These are phyloP conservation scores for Leucophenga varia DNA, from an alignment of 1,140 invertebrate species.

Conservation along the genomic window DNA sequence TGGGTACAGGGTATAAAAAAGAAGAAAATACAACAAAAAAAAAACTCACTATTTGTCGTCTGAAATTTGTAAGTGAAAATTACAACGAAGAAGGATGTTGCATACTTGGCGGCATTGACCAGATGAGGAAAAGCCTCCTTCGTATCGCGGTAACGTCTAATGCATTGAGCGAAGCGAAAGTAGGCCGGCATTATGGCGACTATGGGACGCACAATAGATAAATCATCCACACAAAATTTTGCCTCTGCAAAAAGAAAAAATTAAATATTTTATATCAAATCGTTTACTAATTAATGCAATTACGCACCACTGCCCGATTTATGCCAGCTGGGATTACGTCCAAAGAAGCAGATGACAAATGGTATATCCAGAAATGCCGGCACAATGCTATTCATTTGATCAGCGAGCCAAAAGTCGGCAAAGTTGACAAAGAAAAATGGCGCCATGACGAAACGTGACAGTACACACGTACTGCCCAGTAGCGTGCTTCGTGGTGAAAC, in stretches of 20 bases:
- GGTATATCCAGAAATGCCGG: constrained; percentile 92
- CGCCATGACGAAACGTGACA: constrained; percentile 77
- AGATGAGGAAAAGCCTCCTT: constrained; percentile 91
- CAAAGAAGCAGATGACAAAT: constrained; percentile 84
- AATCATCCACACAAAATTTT: constrained; percentile 65
- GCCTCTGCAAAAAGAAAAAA: too few species aligned
- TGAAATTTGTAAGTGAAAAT: constrained; percentile 53
- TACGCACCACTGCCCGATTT: constrained; percentile 62
- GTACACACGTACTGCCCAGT: constrained; percentile 62
- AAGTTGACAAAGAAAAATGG: constrained; percentile 96
- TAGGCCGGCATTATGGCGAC: constrained; percentile 92
- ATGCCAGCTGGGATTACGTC: constrained; percentile 71
- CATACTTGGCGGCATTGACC: constrained; percentile 78
- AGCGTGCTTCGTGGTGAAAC: constrained; percentile 75
- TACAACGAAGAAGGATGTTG: constrained; percentile 56
- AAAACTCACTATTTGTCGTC: constrained; percentile 47
- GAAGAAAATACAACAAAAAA: too few species aligned
- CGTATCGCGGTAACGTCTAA: constrained; percentile 88
- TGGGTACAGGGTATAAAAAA: too few species aligned
- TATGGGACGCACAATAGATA: constrained; percentile 69
- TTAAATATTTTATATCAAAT: too few species aligned
- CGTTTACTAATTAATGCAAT: too few species aligned
- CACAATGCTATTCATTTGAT: constrained; percentile 94
- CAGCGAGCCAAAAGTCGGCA: constrained; percentile 99
- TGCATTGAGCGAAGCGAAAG: constrained; percentile 96